These are phyloP conservation scores for Colletes collaris DNA, from an alignment of 2,888 invertebrate species.

Conservation along the genomic window DNA sequence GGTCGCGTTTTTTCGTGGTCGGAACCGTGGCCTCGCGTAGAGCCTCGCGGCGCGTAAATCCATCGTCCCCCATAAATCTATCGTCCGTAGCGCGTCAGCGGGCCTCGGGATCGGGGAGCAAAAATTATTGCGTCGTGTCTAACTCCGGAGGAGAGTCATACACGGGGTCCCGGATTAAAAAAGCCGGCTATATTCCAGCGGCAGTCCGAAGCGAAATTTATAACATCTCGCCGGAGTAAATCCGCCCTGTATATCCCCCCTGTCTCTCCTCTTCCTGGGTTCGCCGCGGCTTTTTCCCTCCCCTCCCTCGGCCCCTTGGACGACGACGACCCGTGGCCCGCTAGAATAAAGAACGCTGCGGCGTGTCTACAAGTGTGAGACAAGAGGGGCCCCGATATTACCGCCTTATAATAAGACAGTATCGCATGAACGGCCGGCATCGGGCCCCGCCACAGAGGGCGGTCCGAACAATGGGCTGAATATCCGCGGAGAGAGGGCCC, in stretches of 20 bases:
- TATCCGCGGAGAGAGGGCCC: slow-evolving; percentile 47
- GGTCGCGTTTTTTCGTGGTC: too few relatives aligned
- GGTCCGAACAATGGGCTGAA: slow-evolving; percentile 75
- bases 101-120: neutral
- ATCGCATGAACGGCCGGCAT: slow-evolving; percentile 76
- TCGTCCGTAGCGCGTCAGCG: neutral
- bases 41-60: too few relatives aligned
- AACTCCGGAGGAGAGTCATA: slow-evolving; percentile 23
- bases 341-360: slow-evolving; percentile 65
- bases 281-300: slow-evolving; percentile 33
- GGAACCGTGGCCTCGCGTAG: too few relatives aligned
- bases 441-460: slow-evolving; percentile 72
- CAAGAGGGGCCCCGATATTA: slow-evolving; percentile 75
- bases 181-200: slow-evolving; percentile 34
- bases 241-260: slow-evolving; percentile 10
- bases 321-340: slow-evolving; percentile 35
- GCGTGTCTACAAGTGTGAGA: slow-evolving; percentile 75
- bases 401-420: slow-evolving; percentile 81
- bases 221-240: slow-evolving; percentile 43
- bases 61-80: slow-evolving; percentile 18
- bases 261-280: neutral
- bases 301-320: too few relatives aligned
- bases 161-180: slow-evolving; percentile 4
- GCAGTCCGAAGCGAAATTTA: slow-evolving; percentile 48
- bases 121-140: slow-evolving; percentile 35